Evolutionary conservation across 2,888 invertebrate species (phyloP), one percentile per base, ranked within the genome.

Genomic region (Eupithecia centaureata): DNA sequence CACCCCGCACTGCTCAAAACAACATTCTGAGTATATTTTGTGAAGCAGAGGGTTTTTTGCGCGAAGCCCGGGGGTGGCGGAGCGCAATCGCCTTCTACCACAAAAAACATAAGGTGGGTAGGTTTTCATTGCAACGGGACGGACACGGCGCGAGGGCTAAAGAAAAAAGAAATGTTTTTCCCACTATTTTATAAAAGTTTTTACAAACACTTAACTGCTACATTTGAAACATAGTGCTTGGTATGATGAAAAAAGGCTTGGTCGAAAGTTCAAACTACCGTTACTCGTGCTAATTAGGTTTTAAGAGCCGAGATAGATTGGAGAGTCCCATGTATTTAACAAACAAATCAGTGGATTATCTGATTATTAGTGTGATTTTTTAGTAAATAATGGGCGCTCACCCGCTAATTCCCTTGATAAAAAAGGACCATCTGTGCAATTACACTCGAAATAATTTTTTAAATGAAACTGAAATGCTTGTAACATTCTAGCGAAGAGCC

Each of bases 11-110:
- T 80, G 88, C 87, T 85, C 86, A 81, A 90, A 89, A 89, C 90
- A 91, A 90, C 90, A 90, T 90, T 90, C 90, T 88, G 88, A 88
- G 84, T 90, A 35, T 42, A 88, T 91, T 90, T 86, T 73, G 89
- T 89, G 88, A 86, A 87, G 82, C 79, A 82, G 90, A 91, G 92
- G 91, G 92, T 93, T 93, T 93, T 93, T 93, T 93, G 92, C 92
- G 92, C 91, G 89, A 84, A 86, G 86, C 89, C 89, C 89, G 84
- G 87, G 93, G 92, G 92, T 92, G 92, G 92, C 87, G 78, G 87
- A 89, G 90, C 90, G 91, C 91, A 90, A 91, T 90, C 90, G 89
- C 87, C 86, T 87, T 85, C 87, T 86, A 86, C 81, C 86, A 92
- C 92, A 93, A 93, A 92, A 92, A 93, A 91, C 85, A 88, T 88